Base-by-base conservation (phyloP, 2,888 invertebrate species). In the Oasisia sp. region DNA sequence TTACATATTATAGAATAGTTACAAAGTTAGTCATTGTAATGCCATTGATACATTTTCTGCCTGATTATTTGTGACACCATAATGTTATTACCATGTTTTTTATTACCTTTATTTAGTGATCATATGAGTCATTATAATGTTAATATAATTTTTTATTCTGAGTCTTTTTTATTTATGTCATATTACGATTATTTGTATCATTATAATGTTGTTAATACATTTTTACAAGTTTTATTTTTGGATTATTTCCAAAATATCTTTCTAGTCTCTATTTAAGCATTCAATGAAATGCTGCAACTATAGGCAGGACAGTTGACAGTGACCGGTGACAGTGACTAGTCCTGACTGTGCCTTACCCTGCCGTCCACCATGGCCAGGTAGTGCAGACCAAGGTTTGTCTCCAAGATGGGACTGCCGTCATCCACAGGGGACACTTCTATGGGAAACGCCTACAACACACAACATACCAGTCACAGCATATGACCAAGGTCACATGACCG, bases 331-430 rank as follows among this genome's bases (percentile, higher is more conserved):
- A n/a, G n/a, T n/a, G n/a, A n/a, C n/a, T n/a, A n/a, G 12, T 12
- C 27, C 0, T 38, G 19, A 45, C 56, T 9, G 74, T 74, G 74
- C 58, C 92, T 92, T 92, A 95, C 95, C 93, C 93, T 92, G 89
- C 92, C 93, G 32, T 94, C 94, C 44, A 94, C 92, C n/a, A 94
- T 93, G 91, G 94, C 95, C 58, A 96, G 94, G 92, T 94, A 95
- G 90, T 95, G 95, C n/a, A 96, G 93, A 5, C 95, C 95, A 12
- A 94, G 92, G 92, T 96, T 96, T 32, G 93, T 94, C 44, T 94
- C 93, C n/a, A 96, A 93, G 3, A 95, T 94, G n/a, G 96, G 96
- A 91, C 94, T 94, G 7, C 95, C 95, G 94, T 95, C 95, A 95
- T 96, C 96, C 92, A 95, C 93, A 2, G 95, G 95, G 14, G 95